phyloP scores from a whole-genome alignment of 2,888 invertebrate genomes.

The Leptogaster cylindrica region DNA sequence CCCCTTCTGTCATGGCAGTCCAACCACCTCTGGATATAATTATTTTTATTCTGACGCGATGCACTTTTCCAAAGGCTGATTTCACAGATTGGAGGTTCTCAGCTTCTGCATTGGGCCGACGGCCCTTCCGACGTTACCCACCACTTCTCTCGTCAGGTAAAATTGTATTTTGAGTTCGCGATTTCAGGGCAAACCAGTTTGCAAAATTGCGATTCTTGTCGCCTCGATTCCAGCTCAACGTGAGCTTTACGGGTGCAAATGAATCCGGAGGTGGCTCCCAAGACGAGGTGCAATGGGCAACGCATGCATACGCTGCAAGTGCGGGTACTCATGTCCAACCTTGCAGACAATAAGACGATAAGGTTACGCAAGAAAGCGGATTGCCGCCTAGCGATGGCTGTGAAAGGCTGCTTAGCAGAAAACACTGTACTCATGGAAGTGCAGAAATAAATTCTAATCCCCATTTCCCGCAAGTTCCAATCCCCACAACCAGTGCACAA shows the following conservation, averaged over 20 bases:
- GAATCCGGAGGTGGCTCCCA: constrained; percentile 10
- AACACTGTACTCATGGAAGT: too few species aligned
- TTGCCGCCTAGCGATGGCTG: too few species aligned
- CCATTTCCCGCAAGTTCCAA: too few species aligned
- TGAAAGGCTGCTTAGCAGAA: background rate
- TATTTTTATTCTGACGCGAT: constrained; percentile 38
- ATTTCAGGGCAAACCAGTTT: constrained; percentile 44
- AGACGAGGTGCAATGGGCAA: constrained; percentile 28
- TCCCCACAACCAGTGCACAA: too few species aligned
- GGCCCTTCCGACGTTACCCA: constrained; percentile 4
- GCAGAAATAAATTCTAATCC: too few species aligned
- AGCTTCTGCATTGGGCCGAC: constrained; percentile 3
- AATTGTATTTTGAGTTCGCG: constrained; percentile 12
- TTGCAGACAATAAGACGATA: constrained; percentile 10
- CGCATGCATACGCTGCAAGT: constrained; percentile 2
- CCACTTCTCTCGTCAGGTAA: constrained; percentile 12
- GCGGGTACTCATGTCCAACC: background rate
- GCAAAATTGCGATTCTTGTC: constrained; percentile 43
- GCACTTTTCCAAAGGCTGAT: constrained; percentile 31
- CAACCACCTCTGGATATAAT: constrained; percentile 31
- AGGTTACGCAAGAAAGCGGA: background rate
- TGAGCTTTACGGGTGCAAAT: constrained; percentile 30
- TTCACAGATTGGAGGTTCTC: constrained; percentile 10
- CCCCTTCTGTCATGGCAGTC: background rate
- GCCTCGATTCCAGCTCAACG: constrained; percentile 7